Conservation (phyloP, 1,140 invertebrate genomes). For the Physella acuta region DNA sequence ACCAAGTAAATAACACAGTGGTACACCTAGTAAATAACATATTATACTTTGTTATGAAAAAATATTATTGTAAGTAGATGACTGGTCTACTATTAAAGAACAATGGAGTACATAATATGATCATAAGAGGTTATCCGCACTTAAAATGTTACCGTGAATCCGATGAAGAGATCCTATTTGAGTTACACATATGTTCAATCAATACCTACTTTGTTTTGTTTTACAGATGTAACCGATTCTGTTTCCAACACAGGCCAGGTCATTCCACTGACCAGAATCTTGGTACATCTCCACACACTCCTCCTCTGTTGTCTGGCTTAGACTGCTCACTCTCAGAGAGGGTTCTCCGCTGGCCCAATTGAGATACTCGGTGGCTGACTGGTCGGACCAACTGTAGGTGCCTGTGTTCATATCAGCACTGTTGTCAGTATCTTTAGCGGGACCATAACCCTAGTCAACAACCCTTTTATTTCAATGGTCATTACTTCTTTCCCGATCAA, state of each 20-base stretch:
- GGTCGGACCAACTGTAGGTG: slow-evolving; percentile 9
- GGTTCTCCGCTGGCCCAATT: slow-evolving; percentile 13
- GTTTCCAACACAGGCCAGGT: neutral
- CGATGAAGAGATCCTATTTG: no score
- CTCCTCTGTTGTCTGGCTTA: neutral
- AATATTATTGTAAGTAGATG: no score
- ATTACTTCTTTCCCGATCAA: neutral
- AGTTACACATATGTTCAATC: no score
- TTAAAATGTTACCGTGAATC: no score
- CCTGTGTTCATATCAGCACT: neutral
- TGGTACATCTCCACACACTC: slow-evolving; percentile 13
- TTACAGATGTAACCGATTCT: slow-evolving; percentile 6
- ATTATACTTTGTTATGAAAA: no score
- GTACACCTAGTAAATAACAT: no score
- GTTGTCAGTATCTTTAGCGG: neutral
- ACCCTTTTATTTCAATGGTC: neutral
- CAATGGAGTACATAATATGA: no score
- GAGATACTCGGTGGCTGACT: neutral
- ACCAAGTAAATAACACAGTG: no score
- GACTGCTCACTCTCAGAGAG: neutral
- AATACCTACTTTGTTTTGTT: neutral
- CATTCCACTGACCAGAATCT: slow-evolving; percentile 7
- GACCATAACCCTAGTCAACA: neutral
- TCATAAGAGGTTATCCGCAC: no score
- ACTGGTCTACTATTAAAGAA: no score